Evolutionary conservation across 2,797 vertebrate genomes (phyloP), one percentile per base, ranked within the genome.

Genomic region (Hozukius guyotensis): DNA sequence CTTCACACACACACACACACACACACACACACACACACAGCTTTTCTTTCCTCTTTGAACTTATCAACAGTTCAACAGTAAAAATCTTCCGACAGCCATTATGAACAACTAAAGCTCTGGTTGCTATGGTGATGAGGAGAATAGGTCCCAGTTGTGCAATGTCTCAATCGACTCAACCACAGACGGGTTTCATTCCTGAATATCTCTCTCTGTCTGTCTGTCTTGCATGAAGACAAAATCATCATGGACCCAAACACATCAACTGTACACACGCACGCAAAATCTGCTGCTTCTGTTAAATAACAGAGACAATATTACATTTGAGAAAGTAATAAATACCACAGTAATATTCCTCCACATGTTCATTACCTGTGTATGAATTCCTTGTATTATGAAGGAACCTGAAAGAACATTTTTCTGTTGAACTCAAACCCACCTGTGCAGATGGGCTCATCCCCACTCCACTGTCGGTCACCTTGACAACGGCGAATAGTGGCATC

Each of bases 401-500:
- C 9, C 29, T 24, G 2, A 64, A 8, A 56, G 14, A 56, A 60
- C 6, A 24, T 69, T 27, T 81, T 55, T 31, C 13, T 56, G 10
- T 4, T 42, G 64, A 81, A 69, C 73, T 85, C 34, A 72, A 68
- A 89, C 93, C 83, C 93, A 97, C 96, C 95, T 94, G 89, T 91
- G 92, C 96, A 97, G 75, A 89, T 63, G 72, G 95, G 94, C 83
- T 96, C 92, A 38, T 94, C 93, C 42, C 96, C 94, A 74, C 97
- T 97, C 96, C 97, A 97, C 87, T 94, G 95, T 24, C 94, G 90
- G 92, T 97, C 96, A 75, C 96, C 96, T 88, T 97, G 97, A 87
- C 97, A 97, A 91, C 95, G 95, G 77, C 95, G 96, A 72, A 96
- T 90, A 31, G 87, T 89, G 68, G 72, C 86, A 67, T 96, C 93